phyloP scores from a whole-genome alignment of 2,797 vertebrate genomes.

The Syngnathus rostellatus region DNA sequence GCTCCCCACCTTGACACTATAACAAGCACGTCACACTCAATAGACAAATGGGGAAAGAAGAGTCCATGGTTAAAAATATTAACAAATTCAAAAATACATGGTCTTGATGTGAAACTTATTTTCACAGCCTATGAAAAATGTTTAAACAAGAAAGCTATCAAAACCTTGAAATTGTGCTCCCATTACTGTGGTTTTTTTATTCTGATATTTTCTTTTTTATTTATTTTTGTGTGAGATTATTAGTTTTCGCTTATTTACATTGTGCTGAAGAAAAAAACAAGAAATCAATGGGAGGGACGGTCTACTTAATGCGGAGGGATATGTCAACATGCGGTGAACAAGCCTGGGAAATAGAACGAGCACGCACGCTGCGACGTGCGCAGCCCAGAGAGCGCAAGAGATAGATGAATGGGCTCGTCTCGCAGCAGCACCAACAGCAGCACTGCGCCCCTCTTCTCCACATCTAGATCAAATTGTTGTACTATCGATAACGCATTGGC shows the following conservation, averaged over 20 bases:
- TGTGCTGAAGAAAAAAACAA: no score
- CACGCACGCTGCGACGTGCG: background rate
- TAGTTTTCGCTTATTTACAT: no score
- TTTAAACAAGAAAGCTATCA: no score
- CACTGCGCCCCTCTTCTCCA: slow-evolving; percentile 41
- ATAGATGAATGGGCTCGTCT: slow-evolving; percentile 44
- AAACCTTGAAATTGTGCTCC: no score
- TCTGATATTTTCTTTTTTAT: no score
- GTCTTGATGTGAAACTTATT: no score
- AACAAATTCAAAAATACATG: no score
- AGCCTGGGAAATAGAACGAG: slow-evolving; percentile 10
- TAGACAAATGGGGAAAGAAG: no score
- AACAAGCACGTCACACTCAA: background rate
- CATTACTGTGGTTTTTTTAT: no score
- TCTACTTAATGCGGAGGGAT: background rate
- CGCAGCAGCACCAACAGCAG: slow-evolving; percentile 12
- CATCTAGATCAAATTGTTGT: slow-evolving; percentile 37
- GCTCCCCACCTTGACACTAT: slow-evolving; percentile 11
- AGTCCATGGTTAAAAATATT: no score
- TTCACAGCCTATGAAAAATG: no score
- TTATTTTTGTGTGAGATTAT: no score
- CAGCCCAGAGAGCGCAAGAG: background rate
- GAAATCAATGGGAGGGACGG: slow-evolving; percentile 47
- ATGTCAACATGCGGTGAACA: background rate
- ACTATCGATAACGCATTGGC: slow-evolving; percentile 17